Conservation (phyloP, 2,113 vertebrate species). For the Empidonax alnorum region DNA sequence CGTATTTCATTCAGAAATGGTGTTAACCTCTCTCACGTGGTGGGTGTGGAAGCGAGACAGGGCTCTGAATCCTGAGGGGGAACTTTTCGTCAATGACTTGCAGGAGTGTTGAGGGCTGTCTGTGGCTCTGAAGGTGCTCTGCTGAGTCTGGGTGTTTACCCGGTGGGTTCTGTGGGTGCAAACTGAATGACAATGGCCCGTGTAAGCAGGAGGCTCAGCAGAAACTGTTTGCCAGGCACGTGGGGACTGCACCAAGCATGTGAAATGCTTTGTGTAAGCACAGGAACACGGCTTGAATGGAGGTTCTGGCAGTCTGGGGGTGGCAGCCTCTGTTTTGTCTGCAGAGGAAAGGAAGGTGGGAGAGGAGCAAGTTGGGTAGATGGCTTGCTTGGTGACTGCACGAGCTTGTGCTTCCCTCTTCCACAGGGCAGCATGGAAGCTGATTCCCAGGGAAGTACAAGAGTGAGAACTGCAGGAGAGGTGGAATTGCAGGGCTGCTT, state of each 20-base stretch:
- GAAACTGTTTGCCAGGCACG: neutral
- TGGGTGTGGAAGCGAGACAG: neutral
- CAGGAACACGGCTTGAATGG: neutral
- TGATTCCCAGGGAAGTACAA: accelerated
- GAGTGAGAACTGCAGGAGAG: neutral
- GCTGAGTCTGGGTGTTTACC: neutral
- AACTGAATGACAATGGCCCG: accelerated
- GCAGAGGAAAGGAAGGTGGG: neutral
- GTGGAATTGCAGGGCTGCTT: neutral
- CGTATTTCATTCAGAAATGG: neutral
- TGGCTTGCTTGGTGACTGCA: accelerated
- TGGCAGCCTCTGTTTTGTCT: neutral
- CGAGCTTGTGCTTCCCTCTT: neutral
- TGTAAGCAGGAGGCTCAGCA: neutral
- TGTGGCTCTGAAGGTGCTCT: neutral
- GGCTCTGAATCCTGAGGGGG: neutral
- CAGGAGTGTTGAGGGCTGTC: neutral
- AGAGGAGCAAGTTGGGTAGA: neutral
- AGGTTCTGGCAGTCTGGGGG: neutral
- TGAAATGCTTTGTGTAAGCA: neutral
- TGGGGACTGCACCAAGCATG: neutral
- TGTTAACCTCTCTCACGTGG: neutral
- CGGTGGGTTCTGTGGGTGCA: neutral
- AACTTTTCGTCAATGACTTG: neutral
- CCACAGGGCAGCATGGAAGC: accelerated